Evolutionary conservation across 2,888 invertebrate genomes (phyloP), one percentile per base, ranked within the genome.

Genomic region (Blastobasis adustella): DNA sequence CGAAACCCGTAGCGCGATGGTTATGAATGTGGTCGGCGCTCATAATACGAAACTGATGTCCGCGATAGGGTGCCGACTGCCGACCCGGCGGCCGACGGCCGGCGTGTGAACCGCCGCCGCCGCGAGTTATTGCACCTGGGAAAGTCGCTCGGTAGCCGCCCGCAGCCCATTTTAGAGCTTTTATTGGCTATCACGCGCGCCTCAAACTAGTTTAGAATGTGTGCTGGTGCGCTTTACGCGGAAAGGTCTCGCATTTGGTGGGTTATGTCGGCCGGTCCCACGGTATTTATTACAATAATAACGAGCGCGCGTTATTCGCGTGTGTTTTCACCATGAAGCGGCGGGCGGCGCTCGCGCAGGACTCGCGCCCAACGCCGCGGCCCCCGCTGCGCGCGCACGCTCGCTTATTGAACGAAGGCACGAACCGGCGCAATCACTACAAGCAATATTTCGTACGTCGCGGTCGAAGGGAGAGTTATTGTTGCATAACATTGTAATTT

Each of bases 171-270:
- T 84, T 74, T 67, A 67, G 69, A 68, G 73, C 76, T 76, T 82
- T 86, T 86, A 86, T 84, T 82, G 78, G 75, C 83, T 81, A 82
- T 84, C 81, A 82, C 63, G 74, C 71, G 71, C 70, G 75, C 76
- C 73, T 76, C 72, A 82, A 83, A 85, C 85, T 77, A 79, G 86
- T 85, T 84, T 83, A 61, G 69, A 81, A 83, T 77, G 76, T 71
- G 62, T 73, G 67, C 76, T 78, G 75, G 80, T 81, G 75, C 67
- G 72, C 66, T 71, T 75, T 83, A 80, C 79, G 71, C 66, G 73
- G 79, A 83, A 81, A 66, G 60, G 69, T 66, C 68, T 68, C 63
- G 69, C 68, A 71, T 73, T 70, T 71, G 65, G 59, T 61, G 66
- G 58, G 66, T 76, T 75, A 77, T 71, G 69, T 65, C 57, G 63